Evolutionary conservation across 2,888 invertebrate genomes (phyloP).

Genomic region (Latheticus oryzae): DNA sequence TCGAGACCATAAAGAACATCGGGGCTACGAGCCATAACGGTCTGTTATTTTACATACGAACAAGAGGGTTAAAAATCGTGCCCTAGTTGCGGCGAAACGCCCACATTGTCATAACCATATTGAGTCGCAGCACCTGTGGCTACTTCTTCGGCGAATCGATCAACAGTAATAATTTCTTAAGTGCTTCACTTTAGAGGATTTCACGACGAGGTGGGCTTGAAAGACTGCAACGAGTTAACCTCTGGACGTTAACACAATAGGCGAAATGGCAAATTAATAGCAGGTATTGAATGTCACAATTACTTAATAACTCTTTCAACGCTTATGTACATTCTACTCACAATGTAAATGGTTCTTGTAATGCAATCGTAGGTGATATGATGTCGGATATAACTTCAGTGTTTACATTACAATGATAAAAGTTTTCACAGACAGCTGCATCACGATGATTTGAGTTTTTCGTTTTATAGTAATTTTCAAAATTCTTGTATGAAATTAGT

Average conservation of each 20-base stretch:
- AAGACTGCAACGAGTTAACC: slow-evolving; percentile 5
- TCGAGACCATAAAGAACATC: slow-evolving; percentile 24
- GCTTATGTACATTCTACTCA: slow-evolving; percentile 7
- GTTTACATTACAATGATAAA: slow-evolving; percentile 1
- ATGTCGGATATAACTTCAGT: neutral
- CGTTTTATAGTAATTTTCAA: too few species aligned
- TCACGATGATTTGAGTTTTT: slow-evolving; percentile 6
- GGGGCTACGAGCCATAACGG: slow-evolving; percentile 25
- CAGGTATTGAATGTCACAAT: slow-evolving; percentile 16
- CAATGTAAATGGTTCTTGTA: slow-evolving; percentile 1
- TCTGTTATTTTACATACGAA: slow-evolving; percentile 18
- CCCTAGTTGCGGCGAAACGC: slow-evolving; percentile 20
- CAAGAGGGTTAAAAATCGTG: slow-evolving; percentile 24
- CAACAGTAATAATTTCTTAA: slow-evolving; percentile 5
- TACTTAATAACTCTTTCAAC: slow-evolving; percentile 7
- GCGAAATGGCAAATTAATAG: slow-evolving; percentile 4
- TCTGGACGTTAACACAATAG: too few species aligned
- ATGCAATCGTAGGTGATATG: slow-evolving; percentile 2
- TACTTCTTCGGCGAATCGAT: slow-evolving; percentile 3
- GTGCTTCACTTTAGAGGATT: slow-evolving; percentile 9
- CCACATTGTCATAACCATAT: slow-evolving; percentile 20
- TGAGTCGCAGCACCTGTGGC: slow-evolving; percentile 22
- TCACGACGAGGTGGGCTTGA: slow-evolving; percentile 6
- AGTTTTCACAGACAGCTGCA: neutral
- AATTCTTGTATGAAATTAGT: too few species aligned